Base-by-base conservation (phyloP, 2,888 invertebrate genomes). In the Eristalis arbustorum region DNA sequence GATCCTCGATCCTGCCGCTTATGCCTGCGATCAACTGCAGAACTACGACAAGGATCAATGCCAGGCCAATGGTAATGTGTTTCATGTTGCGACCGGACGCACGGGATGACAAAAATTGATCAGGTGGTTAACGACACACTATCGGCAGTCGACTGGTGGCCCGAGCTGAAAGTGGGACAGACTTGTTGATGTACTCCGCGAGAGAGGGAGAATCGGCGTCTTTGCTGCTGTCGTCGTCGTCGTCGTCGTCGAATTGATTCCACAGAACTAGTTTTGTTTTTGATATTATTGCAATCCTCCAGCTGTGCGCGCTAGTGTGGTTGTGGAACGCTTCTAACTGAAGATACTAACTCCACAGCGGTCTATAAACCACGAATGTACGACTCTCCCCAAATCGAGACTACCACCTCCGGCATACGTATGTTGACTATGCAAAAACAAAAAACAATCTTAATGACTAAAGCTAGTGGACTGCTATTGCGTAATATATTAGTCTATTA, bases 71-170 rank as follows among this genome's bases (percentile, higher is more conserved):
- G 57, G 72, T 73, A 68, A 79, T 79, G 23, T 67, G 62, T 57
- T 75, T 78, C 87, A 87, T 87, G 62, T 62, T 80, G 59, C 22
- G 23, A 59, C 23, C 11, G 23, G 59, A 11, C 11, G 23, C 66
- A n/a, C 56, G 62, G 57, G 73, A 81, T 82, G 75, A 68, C 62
- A 67, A 72, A 75, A 49, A 40, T 74, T 64, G 13, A 74, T 82
- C 85, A 69, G 71, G 73, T 87, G 74, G 71, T 83, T 71, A 83
- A 82, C 83, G 71, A 79, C 25, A 75, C 87, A 68, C 87, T 79
- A 79, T 79, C 80, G 61, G 63, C 74, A 56, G 66, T 72, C 78
- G 78, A 87, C 87, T 87, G 77, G 61, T 76, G 49, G 76, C 68
- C 69, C 69, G n/a, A 69, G 74, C 22, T 74, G 61, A 67, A 81